A percentile compares a stretch with the other conserved stretches of the same genome.
These are phyloP conservation scores for Caenorhabditis brenneri DNA, from an alignment of 1,140 invertebrate genomes.

Conservation along the genomic window DNA sequence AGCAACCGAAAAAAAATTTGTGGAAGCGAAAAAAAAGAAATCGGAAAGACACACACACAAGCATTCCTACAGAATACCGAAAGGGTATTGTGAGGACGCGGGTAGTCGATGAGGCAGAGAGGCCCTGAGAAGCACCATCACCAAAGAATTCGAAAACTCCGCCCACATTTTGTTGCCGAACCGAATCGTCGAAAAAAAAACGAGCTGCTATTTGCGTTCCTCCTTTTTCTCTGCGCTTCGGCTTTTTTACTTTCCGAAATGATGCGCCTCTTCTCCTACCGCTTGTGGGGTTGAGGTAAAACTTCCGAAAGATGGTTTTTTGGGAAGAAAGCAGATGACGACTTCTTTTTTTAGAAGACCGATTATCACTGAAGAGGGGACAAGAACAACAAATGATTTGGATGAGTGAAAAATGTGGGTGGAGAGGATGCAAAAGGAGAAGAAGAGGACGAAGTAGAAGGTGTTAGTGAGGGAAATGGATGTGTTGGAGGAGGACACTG, in stretches of 20 bases:
- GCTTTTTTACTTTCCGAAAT: constrained; percentile 4
- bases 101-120: constrained; percentile 16
- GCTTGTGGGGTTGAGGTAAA: background rate
- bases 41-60: constrained; percentile 42
- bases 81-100: constrained; percentile 39
- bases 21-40: constrained; percentile 36
- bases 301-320: background rate
- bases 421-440: too few relatives aligned
- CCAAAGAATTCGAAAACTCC: background rate
- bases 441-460: background rate
- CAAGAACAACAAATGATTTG: background rate
- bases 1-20: constrained; percentile 8
- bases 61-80: constrained; percentile 33
- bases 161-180: constrained; percentile 40
- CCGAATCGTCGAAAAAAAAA: constrained; percentile 43
- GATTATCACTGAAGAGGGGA: constrained; percentile 14
- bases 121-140: constrained; percentile 10
- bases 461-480: background rate
- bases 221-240: background rate
- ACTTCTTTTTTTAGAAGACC: too few relatives aligned
- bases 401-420: too few relatives aligned
- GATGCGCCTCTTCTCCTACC: background rate
- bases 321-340: too few relatives aligned
- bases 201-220: constrained; percentile 42
- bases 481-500: background rate